phyloP scores from a whole-genome alignment of 2,888 invertebrate genomes.

The Eupithecia vulgata region DNA sequence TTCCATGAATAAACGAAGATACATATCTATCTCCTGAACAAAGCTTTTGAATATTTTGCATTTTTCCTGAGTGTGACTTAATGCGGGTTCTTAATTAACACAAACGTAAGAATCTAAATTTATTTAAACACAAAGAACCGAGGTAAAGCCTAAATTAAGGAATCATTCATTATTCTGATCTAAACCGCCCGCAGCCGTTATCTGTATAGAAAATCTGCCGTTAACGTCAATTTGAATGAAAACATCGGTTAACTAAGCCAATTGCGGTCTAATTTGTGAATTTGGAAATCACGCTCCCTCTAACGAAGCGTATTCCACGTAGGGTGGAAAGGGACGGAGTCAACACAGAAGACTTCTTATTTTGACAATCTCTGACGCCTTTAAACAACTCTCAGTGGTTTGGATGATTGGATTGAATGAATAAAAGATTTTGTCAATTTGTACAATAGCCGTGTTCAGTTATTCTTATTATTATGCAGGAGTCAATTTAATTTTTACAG shows the following conservation, averaged over 20 bases:
- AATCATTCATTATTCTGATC: constrained; percentile 48
- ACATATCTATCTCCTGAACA: too few species aligned
- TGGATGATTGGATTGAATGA: constrained; percentile 79
- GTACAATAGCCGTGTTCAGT: constrained; percentile 67
- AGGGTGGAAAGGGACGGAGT: constrained; percentile 47
- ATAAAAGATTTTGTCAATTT: constrained; percentile 81
- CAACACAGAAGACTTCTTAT: constrained; percentile 60
- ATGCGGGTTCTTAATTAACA: background rate
- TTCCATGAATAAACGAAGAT: too few species aligned
- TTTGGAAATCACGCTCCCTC: constrained; percentile 50
- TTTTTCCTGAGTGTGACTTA: background rate
- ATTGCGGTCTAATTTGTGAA: constrained; percentile 65
- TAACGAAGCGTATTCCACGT: constrained; percentile 34
- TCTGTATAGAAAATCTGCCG: constrained; percentile 38
- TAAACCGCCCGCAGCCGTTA: constrained; percentile 42
- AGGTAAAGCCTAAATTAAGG: constrained; percentile 18
- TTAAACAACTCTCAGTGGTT: constrained; percentile 71
- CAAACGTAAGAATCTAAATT: constrained; percentile 8
- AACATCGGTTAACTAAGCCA: constrained; percentile 76
- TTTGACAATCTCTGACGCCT: constrained; percentile 72
- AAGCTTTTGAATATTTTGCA: background rate
- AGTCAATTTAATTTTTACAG: constrained; percentile 66
- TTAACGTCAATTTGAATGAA: constrained; percentile 57
- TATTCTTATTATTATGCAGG: constrained; percentile 70
- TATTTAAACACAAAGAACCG: constrained; percentile 12